Evolutionary conservation across 1,140 invertebrate genomes (phyloP).

Genomic region (Globodera rostochiensis): DNA sequence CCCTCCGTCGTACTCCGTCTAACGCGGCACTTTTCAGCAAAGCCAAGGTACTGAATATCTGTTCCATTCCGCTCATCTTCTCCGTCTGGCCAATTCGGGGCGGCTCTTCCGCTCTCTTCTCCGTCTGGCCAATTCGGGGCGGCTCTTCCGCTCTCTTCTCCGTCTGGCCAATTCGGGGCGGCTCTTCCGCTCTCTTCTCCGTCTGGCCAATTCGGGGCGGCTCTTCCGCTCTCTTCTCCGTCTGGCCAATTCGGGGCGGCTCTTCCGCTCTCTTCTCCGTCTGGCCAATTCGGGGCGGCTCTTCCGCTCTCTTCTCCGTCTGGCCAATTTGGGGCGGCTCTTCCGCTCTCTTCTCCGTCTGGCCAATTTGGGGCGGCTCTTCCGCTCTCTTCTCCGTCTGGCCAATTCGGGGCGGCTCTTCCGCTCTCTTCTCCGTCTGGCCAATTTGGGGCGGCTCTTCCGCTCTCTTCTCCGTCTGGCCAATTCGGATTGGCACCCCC

Average conservation of each 20-base stretch:
- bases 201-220: neutral
- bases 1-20: neutral
- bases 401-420: neutral
- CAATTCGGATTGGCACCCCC: neutral
- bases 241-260: too few relatives aligned
- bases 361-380: neutral
- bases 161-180: neutral
- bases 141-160: neutral
- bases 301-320: too few relatives aligned
- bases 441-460: too few relatives aligned
- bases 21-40: constrained; percentile 28
- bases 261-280: too few relatives aligned
- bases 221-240: neutral
- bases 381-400: neutral
- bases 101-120: neutral
- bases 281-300: too few relatives aligned
- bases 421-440: too few relatives aligned
- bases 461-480: too few relatives aligned
- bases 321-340: too few relatives aligned
- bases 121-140: neutral
- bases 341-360: too few relatives aligned
- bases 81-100: neutral
- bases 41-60: constrained; percentile 25
- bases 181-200: neutral
- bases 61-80: constrained; percentile 5